Conservation (phyloP, 2,888 invertebrate genomes). For the Conus canariensis region DNA sequence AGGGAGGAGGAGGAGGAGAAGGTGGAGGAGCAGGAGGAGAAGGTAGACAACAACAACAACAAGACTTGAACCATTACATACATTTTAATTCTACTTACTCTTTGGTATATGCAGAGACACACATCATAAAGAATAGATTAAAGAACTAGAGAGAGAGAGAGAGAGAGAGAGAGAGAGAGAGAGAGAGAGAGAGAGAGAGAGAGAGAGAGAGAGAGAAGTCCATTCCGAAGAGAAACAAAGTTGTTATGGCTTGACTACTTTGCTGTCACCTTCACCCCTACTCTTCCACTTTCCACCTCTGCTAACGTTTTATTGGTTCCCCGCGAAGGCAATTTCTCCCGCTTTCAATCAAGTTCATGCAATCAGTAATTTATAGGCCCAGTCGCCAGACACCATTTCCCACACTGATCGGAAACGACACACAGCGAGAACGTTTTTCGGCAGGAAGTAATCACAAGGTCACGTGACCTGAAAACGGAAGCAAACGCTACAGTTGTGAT, state of each 20-base stretch:
- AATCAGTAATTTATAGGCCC: neutral
- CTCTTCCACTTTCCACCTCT: neutral
- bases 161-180: too few species aligned
- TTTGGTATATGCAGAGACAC: too few species aligned
- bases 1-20: too few species aligned
- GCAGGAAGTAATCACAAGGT: slow-evolving; percentile 6
- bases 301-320: neutral
- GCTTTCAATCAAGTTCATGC: neutral
- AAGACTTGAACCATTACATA: too few species aligned
- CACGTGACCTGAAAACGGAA: slow-evolving; percentile 14
- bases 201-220: too few species aligned
- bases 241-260: neutral
- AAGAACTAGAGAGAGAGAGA: too few species aligned
- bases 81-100: too few species aligned
- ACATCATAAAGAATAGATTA: too few species aligned
- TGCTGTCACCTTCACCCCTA: neutral
- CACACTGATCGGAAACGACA: slow-evolving; percentile 12
- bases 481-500: neutral
- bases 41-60: too few species aligned
- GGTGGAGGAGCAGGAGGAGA: too few species aligned
- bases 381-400: neutral
- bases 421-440: neutral
- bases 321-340: neutral
- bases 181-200: too few species aligned
- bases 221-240: too few species aligned